phyloP scores from a whole-genome alignment of 2,888 invertebrate species.

The Tribolium freemani region DNA sequence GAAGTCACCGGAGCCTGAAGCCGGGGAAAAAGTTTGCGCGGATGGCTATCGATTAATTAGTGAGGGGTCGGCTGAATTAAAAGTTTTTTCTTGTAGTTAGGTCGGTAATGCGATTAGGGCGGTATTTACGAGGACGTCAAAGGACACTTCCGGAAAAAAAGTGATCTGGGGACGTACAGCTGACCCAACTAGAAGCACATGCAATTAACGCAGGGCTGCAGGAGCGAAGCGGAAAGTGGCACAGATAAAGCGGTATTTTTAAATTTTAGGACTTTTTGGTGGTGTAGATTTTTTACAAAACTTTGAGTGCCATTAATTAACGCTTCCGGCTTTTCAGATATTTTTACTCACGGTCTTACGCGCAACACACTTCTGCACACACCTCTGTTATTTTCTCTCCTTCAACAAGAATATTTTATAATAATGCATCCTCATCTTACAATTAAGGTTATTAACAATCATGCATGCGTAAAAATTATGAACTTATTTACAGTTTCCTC shows the following conservation, averaged over 20 bases:
- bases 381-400: no score
- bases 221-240: not conserved
- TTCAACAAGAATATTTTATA: no score
- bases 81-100: slow-evolving; percentile 5
- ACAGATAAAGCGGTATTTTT: not conserved
- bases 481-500: no score
- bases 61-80: slow-evolving; percentile 1
- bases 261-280: not conserved
- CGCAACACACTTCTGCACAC: no score
- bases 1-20: not conserved
- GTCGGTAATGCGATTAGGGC: not conserved
- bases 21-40: not conserved
- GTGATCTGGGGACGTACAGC: slow-evolving; percentile 1
- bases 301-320: not conserved
- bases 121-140: slow-evolving; percentile 9
- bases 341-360: not conserved
- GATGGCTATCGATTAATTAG: slow-evolving; percentile 16
- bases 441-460: no score
- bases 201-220: slow-evolving; percentile 4
- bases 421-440: no score
- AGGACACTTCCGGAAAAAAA: not conserved
- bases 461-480: no score
- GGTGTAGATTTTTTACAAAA: not conserved
- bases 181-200: slow-evolving; percentile 6
- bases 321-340: not conserved